Percentiles rank a stretch among this genome's conserved stretches.
Conservation (phyloP, 2,888 invertebrate species). For the Therioaphis trifolii region DNA sequence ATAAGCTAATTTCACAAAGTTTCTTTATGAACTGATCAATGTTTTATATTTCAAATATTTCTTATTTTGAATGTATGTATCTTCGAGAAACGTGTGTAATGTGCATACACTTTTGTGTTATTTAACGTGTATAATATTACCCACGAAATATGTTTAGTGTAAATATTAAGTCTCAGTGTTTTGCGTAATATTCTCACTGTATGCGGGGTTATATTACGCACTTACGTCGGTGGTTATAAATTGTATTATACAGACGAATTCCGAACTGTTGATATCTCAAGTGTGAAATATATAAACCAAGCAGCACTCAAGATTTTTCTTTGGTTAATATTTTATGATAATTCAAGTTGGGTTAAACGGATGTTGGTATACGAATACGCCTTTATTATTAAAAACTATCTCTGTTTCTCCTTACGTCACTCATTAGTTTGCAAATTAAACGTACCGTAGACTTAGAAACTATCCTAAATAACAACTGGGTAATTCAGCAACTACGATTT, state of each 20-base stretch:
- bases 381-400: conserved; percentile 6
- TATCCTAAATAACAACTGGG: conserved; percentile 58
- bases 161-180: too few species aligned
- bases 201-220: too few species aligned
- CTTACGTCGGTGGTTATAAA: too few species aligned
- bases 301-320: too few species aligned
- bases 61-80: neutral
- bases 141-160: too few species aligned
- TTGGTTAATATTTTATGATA: neutral
- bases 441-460: conserved; percentile 45
- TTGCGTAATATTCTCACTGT: too few species aligned
- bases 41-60: conserved; percentile 12
- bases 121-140: too few species aligned
- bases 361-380: too few species aligned
- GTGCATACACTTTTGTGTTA: too few species aligned
- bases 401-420: conserved; percentile 33
- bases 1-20: conserved; percentile 16
- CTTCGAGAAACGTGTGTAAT: too few species aligned
- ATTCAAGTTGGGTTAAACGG: neutral
- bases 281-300: neutral
- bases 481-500: conserved; percentile 53
- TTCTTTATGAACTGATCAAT: neutral
- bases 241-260: too few species aligned
- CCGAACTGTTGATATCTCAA: neutral
- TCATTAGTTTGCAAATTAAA: conserved; percentile 52